A percentile compares a stretch with the other conserved stretches of the same genome.
phyloP scores from a whole-genome alignment of 2,888 invertebrate genomes.

The Congeria kusceri region DNA sequence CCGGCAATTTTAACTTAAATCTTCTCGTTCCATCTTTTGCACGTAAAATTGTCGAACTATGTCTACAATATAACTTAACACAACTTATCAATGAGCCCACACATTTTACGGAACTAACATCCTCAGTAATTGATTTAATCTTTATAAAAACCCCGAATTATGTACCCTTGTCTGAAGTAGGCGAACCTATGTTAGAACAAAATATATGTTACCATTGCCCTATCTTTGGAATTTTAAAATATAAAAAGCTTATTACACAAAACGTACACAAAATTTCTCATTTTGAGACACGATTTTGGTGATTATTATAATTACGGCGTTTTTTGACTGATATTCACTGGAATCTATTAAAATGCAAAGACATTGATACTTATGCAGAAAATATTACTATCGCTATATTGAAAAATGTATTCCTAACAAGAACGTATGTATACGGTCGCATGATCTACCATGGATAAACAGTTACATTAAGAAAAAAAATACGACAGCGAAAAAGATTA shows the following conservation, averaged over 20 bases:
- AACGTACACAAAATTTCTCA: background rate
- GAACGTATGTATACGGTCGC: too few species aligned
- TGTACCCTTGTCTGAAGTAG: background rate
- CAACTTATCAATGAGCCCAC: slow-evolving; percentile 28
- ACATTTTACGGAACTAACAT: slow-evolving; percentile 19
- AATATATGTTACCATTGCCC: slow-evolving; percentile 2
- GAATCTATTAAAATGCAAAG: background rate
- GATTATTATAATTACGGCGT: background rate
- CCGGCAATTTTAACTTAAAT: slow-evolving; percentile 22
- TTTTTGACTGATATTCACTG: background rate
- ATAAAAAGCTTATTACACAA: background rate
- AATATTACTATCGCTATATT: slow-evolving; percentile 1
- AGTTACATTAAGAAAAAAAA: too few species aligned
- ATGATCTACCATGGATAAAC: too few species aligned
- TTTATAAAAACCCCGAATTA: too few species aligned
- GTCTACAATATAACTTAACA: slow-evolving; percentile 9
- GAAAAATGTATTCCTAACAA: too few species aligned
- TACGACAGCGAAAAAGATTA: too few species aligned
- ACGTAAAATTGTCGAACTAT: slow-evolving; percentile 7
- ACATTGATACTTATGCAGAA: slow-evolving; percentile 9
- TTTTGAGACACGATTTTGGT: slow-evolving; percentile 11
- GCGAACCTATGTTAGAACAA: background rate
- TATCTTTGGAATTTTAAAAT: background rate
- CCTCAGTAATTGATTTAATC: slow-evolving; percentile 17
- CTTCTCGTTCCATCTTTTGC: background rate